phyloP scores from a whole-genome alignment of 2,888 invertebrate genomes.

The Nephrocerus scutellatus region DNA sequence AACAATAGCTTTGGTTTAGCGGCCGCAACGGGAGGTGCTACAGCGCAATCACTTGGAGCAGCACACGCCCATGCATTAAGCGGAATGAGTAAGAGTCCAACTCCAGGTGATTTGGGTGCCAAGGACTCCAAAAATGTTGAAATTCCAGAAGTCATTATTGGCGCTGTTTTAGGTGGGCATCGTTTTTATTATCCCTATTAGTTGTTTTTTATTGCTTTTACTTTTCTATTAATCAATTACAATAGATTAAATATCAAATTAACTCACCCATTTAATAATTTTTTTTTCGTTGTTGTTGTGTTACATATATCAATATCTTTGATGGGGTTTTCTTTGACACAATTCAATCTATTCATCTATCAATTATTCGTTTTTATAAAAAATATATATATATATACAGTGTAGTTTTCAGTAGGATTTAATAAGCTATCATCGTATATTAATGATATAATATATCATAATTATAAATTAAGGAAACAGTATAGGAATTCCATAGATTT shows the following conservation, averaged over 20 bases:
- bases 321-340: no score
- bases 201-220: constrained; percentile 15
- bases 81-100: constrained; percentile 73
- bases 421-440: no score
- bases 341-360: no score
- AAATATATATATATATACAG: no score
- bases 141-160: constrained; percentile 93
- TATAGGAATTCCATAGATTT: no score
- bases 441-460: no score
- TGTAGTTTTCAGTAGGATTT: no score
- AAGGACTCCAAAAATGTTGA: constrained; percentile 88
- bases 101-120: constrained; percentile 67
- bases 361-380: no score
- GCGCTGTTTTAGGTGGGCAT: constrained; percentile 82
- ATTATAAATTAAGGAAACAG: no score
- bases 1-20: constrained; percentile 80
- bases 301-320: no score
- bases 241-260: constrained; percentile 18
- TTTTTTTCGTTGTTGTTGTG: constrained; percentile 12
- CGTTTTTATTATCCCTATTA: constrained; percentile 46
- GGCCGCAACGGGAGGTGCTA: constrained; percentile 55
- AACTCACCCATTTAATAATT: constrained; percentile 11
- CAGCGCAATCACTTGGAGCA: constrained; percentile 49
- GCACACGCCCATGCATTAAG: constrained; percentile 55
- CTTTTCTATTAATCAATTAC: constrained; percentile 9